Base-by-base conservation (phyloP, 2,797 vertebrate genomes). In the Antennarius maculatus region DNA sequence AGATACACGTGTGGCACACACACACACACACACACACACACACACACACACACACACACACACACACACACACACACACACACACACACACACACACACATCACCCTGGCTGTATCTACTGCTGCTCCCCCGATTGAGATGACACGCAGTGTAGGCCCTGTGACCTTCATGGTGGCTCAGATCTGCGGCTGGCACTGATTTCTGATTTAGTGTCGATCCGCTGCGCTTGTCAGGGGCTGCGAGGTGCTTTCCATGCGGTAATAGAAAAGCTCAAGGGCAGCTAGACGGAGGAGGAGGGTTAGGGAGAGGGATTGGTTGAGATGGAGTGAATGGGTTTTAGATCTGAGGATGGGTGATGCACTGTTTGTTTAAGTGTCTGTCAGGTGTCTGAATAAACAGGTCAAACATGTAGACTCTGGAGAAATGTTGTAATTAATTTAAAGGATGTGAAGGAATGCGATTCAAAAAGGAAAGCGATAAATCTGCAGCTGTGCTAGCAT, bases 121-220 rank as follows among this genome's bases (percentile, higher is more conserved):
- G 89, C 93, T 93, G 88, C 92, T 92, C 90, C 82, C 71, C 79
- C 82, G 85, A 91, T 91, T 90, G 90, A 91, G 90, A 91, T 82
- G 86, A 87, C 89, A 88, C 66, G 70, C 87, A 69, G 87, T 83
- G 87, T 88, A 95, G 96, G 95, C 93, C 90, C 95, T 97, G 96
- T 98, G 97, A 98, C 97, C 97, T 98, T 98, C 97, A 98, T 95
- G 97, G 95, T 96, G 95, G 96, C 95, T 97, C 96, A 97, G 96
- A 97, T 96, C 95, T 95, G 95, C 94, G 94, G 95, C 96, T 97
- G 95, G 96, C 96, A 96, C 96, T 97, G 97, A 98, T 98, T 98
- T 97, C 96, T 98, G 96, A 98, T 98, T 98, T 98, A 98, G 96
- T 97, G 96, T 97, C 94, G 95, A 98, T 98, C 96, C 95, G 96